Base-by-base conservation (phyloP, 1,140 invertebrate species). In the Aphelenchoides besseyi region DNA sequence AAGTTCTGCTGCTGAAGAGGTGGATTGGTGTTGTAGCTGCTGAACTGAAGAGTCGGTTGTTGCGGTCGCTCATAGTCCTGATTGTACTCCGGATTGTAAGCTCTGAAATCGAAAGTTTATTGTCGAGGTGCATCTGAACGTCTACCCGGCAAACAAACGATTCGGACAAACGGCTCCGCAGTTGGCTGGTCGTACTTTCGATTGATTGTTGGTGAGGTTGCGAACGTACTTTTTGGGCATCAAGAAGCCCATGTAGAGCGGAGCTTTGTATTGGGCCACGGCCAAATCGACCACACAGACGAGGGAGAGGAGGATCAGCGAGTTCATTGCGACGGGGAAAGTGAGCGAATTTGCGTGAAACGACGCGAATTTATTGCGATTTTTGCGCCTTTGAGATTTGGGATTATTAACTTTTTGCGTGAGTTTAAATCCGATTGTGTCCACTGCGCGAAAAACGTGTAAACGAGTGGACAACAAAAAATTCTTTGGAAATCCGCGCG, bases 201-300 rank as follows among this genome's bases (percentile, higher is more conserved):
- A 33, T 23, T 59, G 55, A 5, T 8, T 59, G 55, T 59, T 59
- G 5, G 55, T 59, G 12, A 59, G 55, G 18, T 59, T 59, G 5
- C 55, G 55, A 5, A 18, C 18, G 55, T 59, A 59, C 32, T 59
- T 59, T 23, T 59, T 59, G 5, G 55, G 55, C 55, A 59, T 59
- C 55, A 59, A 33, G 23, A 59, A 59, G 5, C 55, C 55, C 55
- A 59, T 59, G 18, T 59, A 59, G 18, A 59, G 55, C 12, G 55
- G 55, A 28, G 55, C 55, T 59, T 59, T 59, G 55, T 59, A 59
- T 23, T 59, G 55, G 12, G 55, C 55, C 5, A 59, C 5, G n/a
- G 37, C n/a, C n/a, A 41, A 41, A 41, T 41, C 37, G 37, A 41
- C 5, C n/a, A 41, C 5, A 41, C 5, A 8, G 37, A 41, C 5